phyloP scores from a whole-genome alignment of 1,140 invertebrate genomes.

The Microplitis demolitor region DNA sequence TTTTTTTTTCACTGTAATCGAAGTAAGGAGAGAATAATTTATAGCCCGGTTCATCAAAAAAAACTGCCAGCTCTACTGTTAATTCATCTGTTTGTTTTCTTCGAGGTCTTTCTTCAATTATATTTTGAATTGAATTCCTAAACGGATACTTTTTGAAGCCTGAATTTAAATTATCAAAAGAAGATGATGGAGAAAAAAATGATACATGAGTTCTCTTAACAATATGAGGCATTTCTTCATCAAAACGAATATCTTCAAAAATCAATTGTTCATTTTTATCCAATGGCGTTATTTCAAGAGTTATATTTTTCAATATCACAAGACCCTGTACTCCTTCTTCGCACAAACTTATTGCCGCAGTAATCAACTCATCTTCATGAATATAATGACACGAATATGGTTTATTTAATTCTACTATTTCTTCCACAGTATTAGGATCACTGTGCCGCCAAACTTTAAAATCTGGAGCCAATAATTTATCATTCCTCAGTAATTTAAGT shows the following conservation, averaged over 20 bases:
- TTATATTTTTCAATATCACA: slow-evolving; percentile 68
- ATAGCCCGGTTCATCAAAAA: slow-evolving; percentile 75
- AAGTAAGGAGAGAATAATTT: slow-evolving; percentile 73
- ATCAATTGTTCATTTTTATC: slow-evolving; percentile 16
- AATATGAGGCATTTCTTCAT: slow-evolving; percentile 60
- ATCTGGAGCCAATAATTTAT: slow-evolving; percentile 53
- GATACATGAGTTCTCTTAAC: slow-evolving; percentile 60
- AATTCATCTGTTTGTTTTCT: slow-evolving; percentile 39
- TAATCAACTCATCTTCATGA: slow-evolving; percentile 50
- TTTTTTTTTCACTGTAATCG: slow-evolving; percentile 66
- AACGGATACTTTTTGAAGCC: neutral
- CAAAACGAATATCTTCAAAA: slow-evolving; percentile 6
- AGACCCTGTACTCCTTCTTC: slow-evolving; percentile 64
- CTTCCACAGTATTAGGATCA: slow-evolving; percentile 32
- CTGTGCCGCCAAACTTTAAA: slow-evolving; percentile 60
- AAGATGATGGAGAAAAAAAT: neutral
- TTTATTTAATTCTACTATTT: slow-evolving; percentile 39
- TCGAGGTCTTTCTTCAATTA: slow-evolving; percentile 1
- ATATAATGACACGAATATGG: slow-evolving; percentile 61
- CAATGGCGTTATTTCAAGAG: slow-evolving; percentile 70
- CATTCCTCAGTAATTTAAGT: slow-evolving; percentile 58
- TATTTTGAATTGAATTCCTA: slow-evolving; percentile 26
- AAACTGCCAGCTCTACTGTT: slow-evolving; percentile 72
- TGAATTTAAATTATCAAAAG: neutral
- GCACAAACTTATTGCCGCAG: slow-evolving; percentile 64